Conservation (phyloP, 1,140 invertebrate genomes). For the Ostrea edulis region DNA sequence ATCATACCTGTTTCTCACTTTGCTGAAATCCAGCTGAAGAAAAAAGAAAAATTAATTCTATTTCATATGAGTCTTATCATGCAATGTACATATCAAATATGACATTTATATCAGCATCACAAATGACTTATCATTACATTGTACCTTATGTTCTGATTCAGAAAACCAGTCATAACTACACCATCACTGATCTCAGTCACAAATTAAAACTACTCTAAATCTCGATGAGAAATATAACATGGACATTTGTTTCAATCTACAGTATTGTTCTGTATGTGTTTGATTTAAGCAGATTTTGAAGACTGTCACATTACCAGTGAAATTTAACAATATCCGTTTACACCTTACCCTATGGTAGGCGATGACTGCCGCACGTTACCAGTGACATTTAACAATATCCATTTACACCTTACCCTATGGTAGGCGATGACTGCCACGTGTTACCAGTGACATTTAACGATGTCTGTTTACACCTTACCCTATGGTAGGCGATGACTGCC, state of each 20-base stretch:
- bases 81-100: too few species aligned
- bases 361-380: conserved; percentile 68
- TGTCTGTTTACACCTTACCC: conserved; percentile 59
- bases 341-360: conserved; percentile 72
- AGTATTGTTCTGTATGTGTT: too few species aligned
- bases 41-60: conserved; percentile 25
- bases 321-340: background rate
- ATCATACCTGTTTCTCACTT: conserved; percentile 69
- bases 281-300: too few species aligned
- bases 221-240: too few species aligned
- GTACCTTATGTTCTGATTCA: too few species aligned
- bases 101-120: too few species aligned
- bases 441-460: background rate
- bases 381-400: background rate
- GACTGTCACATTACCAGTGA: background rate
- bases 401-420: conserved; percentile 64
- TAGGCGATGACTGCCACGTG: conserved; percentile 76
- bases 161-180: too few species aligned
- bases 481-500: conserved; percentile 76
- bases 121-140: too few species aligned
- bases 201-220: too few species aligned
- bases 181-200: too few species aligned
- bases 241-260: too few species aligned
- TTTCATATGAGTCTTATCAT: background rate
- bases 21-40: conserved; percentile 71